Percentiles rank a stretch among this genome's conserved stretches.
These are phyloP conservation scores for Coregonus ussuriensis DNA, from an alignment of 2,797 vertebrate genomes.

Conservation along the genomic window DNA sequence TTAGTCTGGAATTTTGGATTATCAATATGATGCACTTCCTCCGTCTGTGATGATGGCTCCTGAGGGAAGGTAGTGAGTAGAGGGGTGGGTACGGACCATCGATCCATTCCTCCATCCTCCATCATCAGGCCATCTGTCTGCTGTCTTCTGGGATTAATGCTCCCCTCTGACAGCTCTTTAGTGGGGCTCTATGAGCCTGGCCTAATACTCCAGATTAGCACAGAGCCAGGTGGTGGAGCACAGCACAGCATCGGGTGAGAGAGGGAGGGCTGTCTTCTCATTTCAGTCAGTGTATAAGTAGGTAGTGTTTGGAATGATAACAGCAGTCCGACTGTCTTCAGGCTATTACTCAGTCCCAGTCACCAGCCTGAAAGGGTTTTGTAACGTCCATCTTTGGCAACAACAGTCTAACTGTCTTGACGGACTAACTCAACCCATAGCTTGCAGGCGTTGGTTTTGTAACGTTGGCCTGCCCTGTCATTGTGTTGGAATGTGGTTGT, in stretches of 20 bases:
- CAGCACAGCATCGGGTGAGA: conserved; percentile 18
- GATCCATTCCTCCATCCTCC: conserved; percentile 62
- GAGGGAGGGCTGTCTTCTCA: conserved; percentile 6
- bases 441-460: conserved; percentile 21
- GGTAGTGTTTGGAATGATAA: not conserved
- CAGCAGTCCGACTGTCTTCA: not conserved
- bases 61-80: conserved; percentile 31
- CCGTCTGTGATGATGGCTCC: conserved; percentile 28
- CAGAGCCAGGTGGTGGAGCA: conserved; percentile 58
- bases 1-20: conserved; percentile 71
- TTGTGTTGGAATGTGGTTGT: conserved; percentile 15
- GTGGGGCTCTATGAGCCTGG: conserved; percentile 47
- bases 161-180: conserved; percentile 69
- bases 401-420: not conserved
- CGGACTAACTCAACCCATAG: not conserved
- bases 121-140: conserved; percentile 71
- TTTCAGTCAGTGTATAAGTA: conserved; percentile 9
- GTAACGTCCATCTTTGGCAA: not conserved
- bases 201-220: conserved; percentile 58
- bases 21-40: conserved; percentile 61
- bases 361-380: conserved; percentile 32
- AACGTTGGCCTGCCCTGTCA: not conserved
- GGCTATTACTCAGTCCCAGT: not conserved
- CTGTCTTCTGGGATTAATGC: conserved; percentile 74
- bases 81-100: conserved; percentile 47